A percentile compares a stretch with the other conserved stretches of the same genome.
phyloP scores from a whole-genome alignment of 2,888 invertebrate species.

The Troides oblongomaculatus region DNA sequence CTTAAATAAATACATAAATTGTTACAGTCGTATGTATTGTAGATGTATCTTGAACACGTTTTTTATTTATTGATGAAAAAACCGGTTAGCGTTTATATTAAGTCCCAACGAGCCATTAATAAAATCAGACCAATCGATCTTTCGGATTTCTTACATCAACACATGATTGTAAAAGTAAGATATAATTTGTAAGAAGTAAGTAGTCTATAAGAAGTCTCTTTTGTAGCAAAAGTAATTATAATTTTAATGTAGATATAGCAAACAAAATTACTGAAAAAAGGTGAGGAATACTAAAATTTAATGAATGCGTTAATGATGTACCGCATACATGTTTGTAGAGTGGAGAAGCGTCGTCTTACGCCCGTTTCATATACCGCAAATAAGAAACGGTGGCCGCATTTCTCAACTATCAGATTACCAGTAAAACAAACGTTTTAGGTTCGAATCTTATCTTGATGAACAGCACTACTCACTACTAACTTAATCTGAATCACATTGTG shows the following conservation, averaged over 20 bases:
- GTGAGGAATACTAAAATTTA: not conserved
- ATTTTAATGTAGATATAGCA: not conserved
- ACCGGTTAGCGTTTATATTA: no score
- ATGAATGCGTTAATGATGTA: not conserved
- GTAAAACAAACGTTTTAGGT: not conserved
- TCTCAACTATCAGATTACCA: conserved; percentile 9
- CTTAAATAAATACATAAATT: no score
- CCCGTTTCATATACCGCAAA: conserved; percentile 22
- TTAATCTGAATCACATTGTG: no score
- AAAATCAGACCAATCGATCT: not conserved
- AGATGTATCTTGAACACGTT: no score
- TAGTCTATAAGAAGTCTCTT: no score
- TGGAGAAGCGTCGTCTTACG: not conserved
- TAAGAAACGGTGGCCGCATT: conserved; percentile 15
- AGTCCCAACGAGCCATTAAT: no score
- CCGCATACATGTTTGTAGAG: not conserved
- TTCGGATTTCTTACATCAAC: not conserved
- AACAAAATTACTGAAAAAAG: not conserved
- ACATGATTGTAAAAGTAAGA: no score
- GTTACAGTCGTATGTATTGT: no score
- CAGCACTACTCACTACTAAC: not conserved
- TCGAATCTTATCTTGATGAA: not conserved
- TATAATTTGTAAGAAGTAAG: no score
- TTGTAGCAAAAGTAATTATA: not conserved
- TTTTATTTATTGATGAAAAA: no score